Evolutionary conservation across 1,140 invertebrate species (phyloP), one percentile per base, ranked within the genome.

Genomic region (Drosophila saltans): DNA sequence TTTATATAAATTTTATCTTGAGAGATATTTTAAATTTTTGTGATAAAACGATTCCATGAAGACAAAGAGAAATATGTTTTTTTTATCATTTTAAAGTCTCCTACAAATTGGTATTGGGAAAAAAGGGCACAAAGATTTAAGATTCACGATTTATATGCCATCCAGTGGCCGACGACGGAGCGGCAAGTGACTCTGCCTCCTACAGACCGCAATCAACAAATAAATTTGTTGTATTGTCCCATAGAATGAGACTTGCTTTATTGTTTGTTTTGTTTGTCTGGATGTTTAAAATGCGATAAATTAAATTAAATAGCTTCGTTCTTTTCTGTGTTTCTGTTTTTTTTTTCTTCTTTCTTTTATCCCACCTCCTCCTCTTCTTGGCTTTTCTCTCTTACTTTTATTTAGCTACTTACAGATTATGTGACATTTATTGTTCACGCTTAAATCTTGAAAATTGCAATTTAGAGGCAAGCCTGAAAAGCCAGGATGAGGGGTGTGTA

Each of bases 381-480:
- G 11, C 16, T 16, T 45, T 21, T 6, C 8, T 24, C 45, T 48
- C 21, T 52, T 52, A 52, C 75, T 79, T 85, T 88, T 88, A 89
- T 89, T 88, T 88, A 86, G 83, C 80, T 88, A 88, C 83, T 88
- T 88, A 88, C 83, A 88, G 83, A 88, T 88, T 88, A 88, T 88
- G 83, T 88, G 83, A 88, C 83, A 88, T 88, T 88, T 88, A 88
- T 88, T 88, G 83, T 89, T 88, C 83, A 88, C 83, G 83, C 83
- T 88, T 88, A 88, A 88, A 88, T 88, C 83, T 89, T 78, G 77
- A 72, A 89, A 88, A 88, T 88, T 89, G 83, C 83, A 88, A 88
- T 88, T 88, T 88, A 86, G 79, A 80, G 76, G 76, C 30, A 1
- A 21, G 6, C 30, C n/a, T 9, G 8, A 33, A 58, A 24, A 24